Conservation (phyloP, 2,797 vertebrate genomes). For the Atherinosoma microstoma region DNA sequence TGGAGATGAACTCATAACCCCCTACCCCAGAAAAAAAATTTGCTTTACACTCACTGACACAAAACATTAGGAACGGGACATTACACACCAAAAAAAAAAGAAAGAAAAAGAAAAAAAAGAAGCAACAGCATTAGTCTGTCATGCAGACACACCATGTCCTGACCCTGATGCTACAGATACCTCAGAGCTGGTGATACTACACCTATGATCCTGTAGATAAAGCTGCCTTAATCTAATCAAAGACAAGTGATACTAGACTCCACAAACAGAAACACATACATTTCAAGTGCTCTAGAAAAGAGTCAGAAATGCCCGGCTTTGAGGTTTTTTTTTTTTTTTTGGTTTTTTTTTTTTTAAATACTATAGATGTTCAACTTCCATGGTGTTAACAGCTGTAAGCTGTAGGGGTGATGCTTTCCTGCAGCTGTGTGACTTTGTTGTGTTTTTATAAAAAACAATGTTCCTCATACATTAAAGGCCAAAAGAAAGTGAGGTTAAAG, state of each 20-base stretch:
- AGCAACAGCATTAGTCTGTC: constrained; percentile 51
- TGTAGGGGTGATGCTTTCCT: constrained; percentile 65
- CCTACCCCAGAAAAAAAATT: not conserved
- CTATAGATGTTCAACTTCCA: constrained; percentile 45
- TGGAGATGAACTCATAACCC: constrained; percentile 43
- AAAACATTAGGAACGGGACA: constrained; percentile 45
- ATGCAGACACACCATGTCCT: constrained; percentile 21
- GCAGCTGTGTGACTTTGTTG: constrained; percentile 46
- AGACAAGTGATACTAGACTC: constrained; percentile 45
- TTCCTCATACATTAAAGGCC: constrained; percentile 30
- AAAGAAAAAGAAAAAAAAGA: constrained; percentile 26
- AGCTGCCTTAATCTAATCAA: constrained; percentile 61
- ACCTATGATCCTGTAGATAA: constrained; percentile 57
- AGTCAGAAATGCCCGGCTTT: constrained; percentile 42
- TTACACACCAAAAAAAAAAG: constrained; percentile 31
- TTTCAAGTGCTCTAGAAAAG: constrained; percentile 18
- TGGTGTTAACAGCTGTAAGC: constrained; percentile 73
- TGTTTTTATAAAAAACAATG: constrained; percentile 46
- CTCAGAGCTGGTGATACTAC: constrained; percentile 52
- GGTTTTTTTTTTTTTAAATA: constrained; percentile 42
- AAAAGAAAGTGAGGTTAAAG: constrained; percentile 10
- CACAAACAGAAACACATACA: not conserved
- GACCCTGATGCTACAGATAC: constrained; percentile 49
- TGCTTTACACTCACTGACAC: constrained; percentile 38
- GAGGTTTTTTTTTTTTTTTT: too few species aligned